These are phyloP conservation scores for Euproctis similis DNA, from an alignment of 2,888 invertebrate species.

Conservation along the genomic window DNA sequence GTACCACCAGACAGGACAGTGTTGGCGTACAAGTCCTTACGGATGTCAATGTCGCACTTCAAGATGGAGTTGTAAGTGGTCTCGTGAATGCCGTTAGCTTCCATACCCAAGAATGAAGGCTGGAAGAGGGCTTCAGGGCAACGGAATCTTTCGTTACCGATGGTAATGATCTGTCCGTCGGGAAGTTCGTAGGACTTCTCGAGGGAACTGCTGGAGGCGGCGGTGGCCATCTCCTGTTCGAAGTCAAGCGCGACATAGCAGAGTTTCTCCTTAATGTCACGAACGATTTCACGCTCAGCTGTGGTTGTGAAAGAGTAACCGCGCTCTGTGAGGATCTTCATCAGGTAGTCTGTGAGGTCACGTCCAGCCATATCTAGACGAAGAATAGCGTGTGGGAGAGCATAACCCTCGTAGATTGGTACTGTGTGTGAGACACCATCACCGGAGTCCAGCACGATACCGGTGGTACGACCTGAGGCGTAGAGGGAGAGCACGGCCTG, in stretches of 20 bases:
- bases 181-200: conserved; percentile 98
- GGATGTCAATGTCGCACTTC: conserved; percentile 98
- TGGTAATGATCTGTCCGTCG: conserved; percentile 95
- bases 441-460: conserved; percentile 95
- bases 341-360: conserved; percentile 93
- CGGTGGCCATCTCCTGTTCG: conserved; percentile 95
- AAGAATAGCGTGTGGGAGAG: conserved; percentile 92
- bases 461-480: conserved; percentile 96
- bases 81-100: conserved; percentile 92
- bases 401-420: conserved; percentile 96
- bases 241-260: conserved; percentile 93
- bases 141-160: conserved; percentile 96
- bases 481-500: conserved; percentile 94
- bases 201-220: conserved; percentile 91
- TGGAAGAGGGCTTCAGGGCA: conserved; percentile 97
- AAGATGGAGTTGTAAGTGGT: conserved; percentile 97
- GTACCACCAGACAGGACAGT: conserved; percentile 95
- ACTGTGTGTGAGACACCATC: conserved; percentile 97
- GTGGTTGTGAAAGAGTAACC: conserved; percentile 94
- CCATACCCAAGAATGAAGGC: conserved; percentile 93
- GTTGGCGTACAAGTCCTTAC: conserved; percentile 97
- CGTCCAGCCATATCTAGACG: conserved; percentile 94
- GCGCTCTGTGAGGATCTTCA: conserved; percentile 94
- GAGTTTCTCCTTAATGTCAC: conserved; percentile 95
- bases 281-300: conserved; percentile 94